Base-by-base conservation (phyloP, 2,888 invertebrate species). In the Pandemis corylana region DNA sequence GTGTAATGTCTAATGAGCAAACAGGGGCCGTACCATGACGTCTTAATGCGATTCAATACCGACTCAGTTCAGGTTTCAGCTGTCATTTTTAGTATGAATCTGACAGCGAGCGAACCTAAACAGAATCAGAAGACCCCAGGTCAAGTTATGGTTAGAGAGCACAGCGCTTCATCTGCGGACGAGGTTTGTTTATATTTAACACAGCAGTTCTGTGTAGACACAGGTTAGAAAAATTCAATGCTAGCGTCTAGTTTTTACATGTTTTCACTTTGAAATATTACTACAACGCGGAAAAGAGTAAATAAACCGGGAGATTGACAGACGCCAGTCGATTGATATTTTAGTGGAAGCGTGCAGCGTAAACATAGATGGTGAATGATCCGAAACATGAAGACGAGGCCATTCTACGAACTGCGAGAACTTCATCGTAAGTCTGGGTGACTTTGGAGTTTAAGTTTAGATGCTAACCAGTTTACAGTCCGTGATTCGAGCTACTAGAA, bases 331-430 rank as follows among this genome's bases (percentile, higher is more conserved):
- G 65, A 70, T 63, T 67, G 72, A 74, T 70, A 69, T 74, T 36
- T 46, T 51, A 69, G 69, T 59, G 64, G 28, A 36, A 10, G 36
- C 59, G 41, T 15, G 64, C 13, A 62, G 56, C 65, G 51, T 74
- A 74, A 74, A 74, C 69, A 70, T 44, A 62, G 65, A 74, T 51
- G 73, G n/a, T 51, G 65, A 70, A 53, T 51, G 73, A 74, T 59
- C 15, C 44, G 12, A n/a, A 74, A 61, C 61, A 70, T 61, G 49
- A 64, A 73, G n/a, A 74, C 36, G 6, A 44, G 53, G 62, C 28
- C 28, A 28, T 28, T 20, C 20, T 28, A 12, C 5, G 59, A 28
- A 15, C 15, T n/a, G n/a, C 6, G 28, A 59, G 12, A 20, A 28
- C 0, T 59, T 28, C 4, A 12, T 6, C 10, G 5, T n/a, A 5